A percentile compares a stretch with the other conserved stretches of the same genome.
phyloP scores from a whole-genome alignment of 2,113 vertebrate species.

The Puma concolor region DNA sequence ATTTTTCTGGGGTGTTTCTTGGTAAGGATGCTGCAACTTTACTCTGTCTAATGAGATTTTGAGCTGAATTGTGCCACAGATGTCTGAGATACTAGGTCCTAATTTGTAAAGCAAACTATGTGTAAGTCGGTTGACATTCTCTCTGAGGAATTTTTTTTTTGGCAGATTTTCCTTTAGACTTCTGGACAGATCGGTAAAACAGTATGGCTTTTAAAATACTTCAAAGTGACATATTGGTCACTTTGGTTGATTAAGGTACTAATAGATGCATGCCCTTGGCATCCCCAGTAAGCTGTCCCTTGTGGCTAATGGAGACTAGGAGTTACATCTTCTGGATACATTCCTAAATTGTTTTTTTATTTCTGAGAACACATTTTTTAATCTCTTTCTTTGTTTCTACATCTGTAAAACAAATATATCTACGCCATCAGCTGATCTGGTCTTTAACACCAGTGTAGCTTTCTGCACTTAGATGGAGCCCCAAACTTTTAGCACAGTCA shows the following conservation, averaged over 20 bases:
- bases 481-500: conserved; percentile 31
- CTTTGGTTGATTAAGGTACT: not conserved
- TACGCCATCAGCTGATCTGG: not conserved
- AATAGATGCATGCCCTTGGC: conserved; percentile 7
- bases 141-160: conserved; percentile 79
- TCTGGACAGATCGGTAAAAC: conserved; percentile 68
- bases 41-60: conserved; percentile 53
- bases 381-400: not conserved
- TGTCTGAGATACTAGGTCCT: conserved; percentile 59
- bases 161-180: conserved; percentile 76
- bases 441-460: not conserved
- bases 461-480: not conserved
- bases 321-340: conserved; percentile 10
- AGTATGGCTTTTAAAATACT: conserved; percentile 63
- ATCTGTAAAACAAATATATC: conserved; percentile 30
- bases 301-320: not conserved
- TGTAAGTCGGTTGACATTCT: conserved; percentile 81
- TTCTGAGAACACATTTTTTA: conserved; percentile 20
- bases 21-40: conserved; percentile 51
- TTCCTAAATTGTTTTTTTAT: conserved; percentile 32
- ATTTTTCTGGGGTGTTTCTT: conserved; percentile 60
- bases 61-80: conserved; percentile 59
- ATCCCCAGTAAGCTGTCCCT: not conserved
- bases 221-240: conserved; percentile 24
- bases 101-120: conserved; percentile 79